Conservation (phyloP, 2,888 invertebrate species). For the Glaucopsyche alexis region DNA sequence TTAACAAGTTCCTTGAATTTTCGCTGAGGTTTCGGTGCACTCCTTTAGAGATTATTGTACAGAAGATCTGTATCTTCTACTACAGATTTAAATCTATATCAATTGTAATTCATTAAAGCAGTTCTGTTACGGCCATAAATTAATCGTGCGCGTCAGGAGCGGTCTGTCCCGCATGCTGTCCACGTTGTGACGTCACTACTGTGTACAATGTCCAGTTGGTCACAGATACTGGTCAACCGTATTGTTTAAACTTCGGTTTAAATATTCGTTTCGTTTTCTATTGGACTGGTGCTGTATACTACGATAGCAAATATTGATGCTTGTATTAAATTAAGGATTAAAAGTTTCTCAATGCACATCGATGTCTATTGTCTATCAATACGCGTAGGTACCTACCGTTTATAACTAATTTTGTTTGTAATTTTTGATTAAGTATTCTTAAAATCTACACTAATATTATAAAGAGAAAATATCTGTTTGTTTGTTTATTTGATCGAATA, state of each 20-base stretch:
- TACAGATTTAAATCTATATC: slow-evolving; percentile 10
- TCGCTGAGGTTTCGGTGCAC: background rate
- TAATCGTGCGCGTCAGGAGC: slow-evolving; percentile 39
- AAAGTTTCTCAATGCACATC: background rate
- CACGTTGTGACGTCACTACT: slow-evolving; percentile 33
- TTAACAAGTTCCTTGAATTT: background rate
- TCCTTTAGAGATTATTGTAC: background rate
- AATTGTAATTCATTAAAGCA: slow-evolving; percentile 19
- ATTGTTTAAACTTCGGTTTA: slow-evolving; percentile 38
- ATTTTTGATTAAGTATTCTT: no score
- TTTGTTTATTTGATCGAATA: no score
- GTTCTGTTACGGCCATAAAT: slow-evolving; percentile 37
- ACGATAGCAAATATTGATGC: slow-evolving; percentile 36
- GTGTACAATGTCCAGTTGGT: slow-evolving; percentile 36
- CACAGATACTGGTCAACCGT: slow-evolving; percentile 34
- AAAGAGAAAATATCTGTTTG: no score
- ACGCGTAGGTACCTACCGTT: background rate
- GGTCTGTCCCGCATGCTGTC: slow-evolving; percentile 46
- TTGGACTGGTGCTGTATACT: slow-evolving; percentile 26
- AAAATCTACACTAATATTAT: no score
- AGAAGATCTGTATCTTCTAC: background rate
- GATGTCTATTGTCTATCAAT: slow-evolving; percentile 10
- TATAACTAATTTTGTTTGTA: no score
- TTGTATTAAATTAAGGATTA: slow-evolving; percentile 26
- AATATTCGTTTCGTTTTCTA: slow-evolving; percentile 39